Evolutionary conservation across 2,113 vertebrate species (phyloP).

Genomic region (Peromyscus californicus): DNA sequence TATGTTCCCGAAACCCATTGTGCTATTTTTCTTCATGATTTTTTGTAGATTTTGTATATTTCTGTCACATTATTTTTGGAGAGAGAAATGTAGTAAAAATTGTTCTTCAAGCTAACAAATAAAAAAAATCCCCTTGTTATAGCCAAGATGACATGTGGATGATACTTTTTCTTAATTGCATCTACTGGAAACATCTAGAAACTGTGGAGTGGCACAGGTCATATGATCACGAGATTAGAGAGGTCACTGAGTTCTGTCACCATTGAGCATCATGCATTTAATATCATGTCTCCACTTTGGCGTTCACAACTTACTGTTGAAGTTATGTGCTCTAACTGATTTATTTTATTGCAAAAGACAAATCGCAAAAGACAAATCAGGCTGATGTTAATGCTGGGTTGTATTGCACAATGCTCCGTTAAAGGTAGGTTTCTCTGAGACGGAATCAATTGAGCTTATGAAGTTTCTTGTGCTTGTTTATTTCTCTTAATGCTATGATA

Average conservation of each 20-base stretch:
- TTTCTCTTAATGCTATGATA: constrained; percentile 53
- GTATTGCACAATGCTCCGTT: not conserved
- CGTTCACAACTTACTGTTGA: not conserved
- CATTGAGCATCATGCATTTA: not conserved
- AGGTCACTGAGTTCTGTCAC: not conserved
- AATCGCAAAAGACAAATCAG: constrained; percentile 49
- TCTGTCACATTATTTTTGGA: constrained; percentile 56
- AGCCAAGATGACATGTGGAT: constrained; percentile 4
- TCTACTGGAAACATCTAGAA: constrained; percentile 34
- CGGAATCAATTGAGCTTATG: constrained; percentile 44
- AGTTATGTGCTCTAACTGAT: not conserved
- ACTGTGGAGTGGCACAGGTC: not conserved
- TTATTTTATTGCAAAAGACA: constrained; percentile 42
- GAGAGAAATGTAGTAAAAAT: constrained; percentile 44
- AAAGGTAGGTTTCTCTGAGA: constrained; percentile 35
- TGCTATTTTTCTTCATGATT: constrained; percentile 52
- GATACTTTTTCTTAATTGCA: constrained; percentile 27
- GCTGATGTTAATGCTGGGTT: constrained; percentile 55
- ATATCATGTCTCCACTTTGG: not conserved
- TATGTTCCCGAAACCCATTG: constrained; percentile 55
- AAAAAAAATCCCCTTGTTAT: constrained; percentile 24
- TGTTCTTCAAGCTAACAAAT: constrained; percentile 56
- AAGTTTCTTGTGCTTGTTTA: constrained; percentile 27
- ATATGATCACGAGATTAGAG: not conserved
- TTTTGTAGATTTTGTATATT: constrained; percentile 54